Evolutionary conservation across 2,888 invertebrate genomes (phyloP), one percentile per base, ranked within the genome.

Genomic region (Chironomus tentans): DNA sequence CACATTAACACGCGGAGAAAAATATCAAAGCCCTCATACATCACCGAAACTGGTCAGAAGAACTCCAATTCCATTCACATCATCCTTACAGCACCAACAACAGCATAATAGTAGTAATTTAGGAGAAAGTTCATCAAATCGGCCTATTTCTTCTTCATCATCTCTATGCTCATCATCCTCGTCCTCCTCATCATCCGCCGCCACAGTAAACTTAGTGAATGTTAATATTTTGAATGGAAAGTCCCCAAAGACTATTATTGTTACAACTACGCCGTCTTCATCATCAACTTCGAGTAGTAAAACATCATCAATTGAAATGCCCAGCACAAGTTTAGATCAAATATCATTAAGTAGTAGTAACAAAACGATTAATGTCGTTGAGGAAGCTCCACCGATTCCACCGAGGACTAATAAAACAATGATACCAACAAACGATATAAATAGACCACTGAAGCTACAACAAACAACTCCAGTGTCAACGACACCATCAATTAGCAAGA

Each of bases 21-120:
- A 84, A 79, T 76, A 82, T 0, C 85, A 88, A 0, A 88, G 88
- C 61, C 88, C 89, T 6, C 85, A 85, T 18, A 86, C 87, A 0
- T 88, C 88, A 0, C 88, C 88, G 0, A 85, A 88, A 0, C 84
- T 87, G 78, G 85, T 87, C 61, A 79, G 84, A 50, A 83, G 83
- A 47, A 83, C 83, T 79, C 82, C 82, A 61, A 84, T 83, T 76
- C 83, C 83, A 78, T 83, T 81, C 62, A 77, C 83, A n/a, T 78
- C 82, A 10, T 80, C 82, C 83, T 81, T 68, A 77, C 83, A n/a
- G 78, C 82, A 10, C 80, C 82, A 47, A 78, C 82, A 46, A 82
- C 2, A 81, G 50, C 70, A 24, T 4, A 38, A 38, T 38, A 10
- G 38, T 38, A 38, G 38, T 38, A 38, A 38, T 38, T 2, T 10